A percentile compares a stretch with the other conserved stretches of the same genome.
phyloP scores from a whole-genome alignment of 2,797 vertebrate genomes.

The Rhodeus uyekii region DNA sequence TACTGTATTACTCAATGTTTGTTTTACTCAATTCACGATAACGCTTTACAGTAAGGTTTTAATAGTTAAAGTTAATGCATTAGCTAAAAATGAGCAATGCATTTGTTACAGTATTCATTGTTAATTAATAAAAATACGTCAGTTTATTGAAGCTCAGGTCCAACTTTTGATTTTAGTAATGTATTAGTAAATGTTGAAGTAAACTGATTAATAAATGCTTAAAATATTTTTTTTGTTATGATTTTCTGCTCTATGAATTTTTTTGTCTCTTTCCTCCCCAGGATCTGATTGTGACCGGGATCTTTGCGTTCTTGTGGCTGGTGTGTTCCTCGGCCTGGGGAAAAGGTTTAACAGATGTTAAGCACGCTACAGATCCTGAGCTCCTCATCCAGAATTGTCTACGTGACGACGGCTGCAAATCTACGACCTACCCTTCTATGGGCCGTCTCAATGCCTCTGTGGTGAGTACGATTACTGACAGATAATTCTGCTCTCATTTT shows the following conservation, averaged over 20 bases:
- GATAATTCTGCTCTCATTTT: background rate
- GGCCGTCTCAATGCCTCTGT: conserved; percentile 93
- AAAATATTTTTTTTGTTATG: too few species aligned
- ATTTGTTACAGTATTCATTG: too few species aligned
- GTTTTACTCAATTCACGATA: too few species aligned
- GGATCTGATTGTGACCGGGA: conserved; percentile 88
- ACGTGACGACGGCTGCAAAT: conserved; percentile 58
- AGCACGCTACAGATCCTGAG: conserved; percentile 79
- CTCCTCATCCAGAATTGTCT: conserved; percentile 59
- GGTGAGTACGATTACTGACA: conserved; percentile 70
- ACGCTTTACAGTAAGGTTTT: too few species aligned
- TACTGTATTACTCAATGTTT: background rate
- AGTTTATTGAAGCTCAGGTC: too few species aligned
- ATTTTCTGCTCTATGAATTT: too few species aligned
- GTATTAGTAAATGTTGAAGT: too few species aligned
- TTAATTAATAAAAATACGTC: too few species aligned
- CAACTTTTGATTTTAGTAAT: too few species aligned
- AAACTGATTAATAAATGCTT: too few species aligned
- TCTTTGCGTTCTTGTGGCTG: conserved; percentile 93
- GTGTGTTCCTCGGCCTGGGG: conserved; percentile 94
- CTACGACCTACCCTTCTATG: conserved; percentile 78
- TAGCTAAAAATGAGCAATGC: too few species aligned
- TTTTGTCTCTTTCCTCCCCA: conserved; percentile 56
- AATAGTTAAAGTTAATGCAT: too few species aligned
- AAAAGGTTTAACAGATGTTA: conserved; percentile 89